phyloP scores from a whole-genome alignment of 2,113 vertebrate genomes.

The Apistogramma diplotaenia region DNA sequence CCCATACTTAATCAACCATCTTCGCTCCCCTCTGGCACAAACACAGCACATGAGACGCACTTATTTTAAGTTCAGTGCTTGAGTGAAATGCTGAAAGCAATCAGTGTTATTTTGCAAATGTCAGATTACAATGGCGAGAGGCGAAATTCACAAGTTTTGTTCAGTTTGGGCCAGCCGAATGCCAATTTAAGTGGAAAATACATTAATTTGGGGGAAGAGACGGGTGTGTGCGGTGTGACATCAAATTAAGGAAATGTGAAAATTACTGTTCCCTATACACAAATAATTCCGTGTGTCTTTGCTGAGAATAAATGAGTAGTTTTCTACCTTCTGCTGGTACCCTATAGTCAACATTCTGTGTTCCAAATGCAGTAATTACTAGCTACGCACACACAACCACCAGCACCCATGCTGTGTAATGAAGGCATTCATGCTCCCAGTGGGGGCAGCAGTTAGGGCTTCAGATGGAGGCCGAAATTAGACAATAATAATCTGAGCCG shows the following conservation, averaged over 20 bases:
- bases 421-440: constrained; percentile 37
- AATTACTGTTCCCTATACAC: constrained; percentile 1
- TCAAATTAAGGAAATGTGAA: constrained; percentile 22
- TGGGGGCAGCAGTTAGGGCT: constrained; percentile 16
- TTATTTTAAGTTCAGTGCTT: constrained; percentile 43
- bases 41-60: constrained; percentile 42
- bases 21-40: constrained; percentile 53
- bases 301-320: constrained; percentile 16
- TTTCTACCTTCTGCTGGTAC: background rate
- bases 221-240: background rate
- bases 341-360: constrained; percentile 41
- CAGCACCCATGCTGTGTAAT: constrained; percentile 55
- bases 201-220: background rate
- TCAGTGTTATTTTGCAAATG: constrained; percentile 65
- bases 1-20: constrained; percentile 58
- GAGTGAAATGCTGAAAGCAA: constrained; percentile 54
- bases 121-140: constrained; percentile 51
- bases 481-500: constrained; percentile 52
- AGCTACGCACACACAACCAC: constrained; percentile 22
- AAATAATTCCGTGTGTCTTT: background rate
- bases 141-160: constrained; percentile 32
- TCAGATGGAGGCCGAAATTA: constrained; percentile 48
- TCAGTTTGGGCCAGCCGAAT: constrained; percentile 1
- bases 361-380: constrained; percentile 57
- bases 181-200: constrained; percentile 1